Conservation (phyloP, 2,113 vertebrate species). For the Actenoides hombroni region DNA sequence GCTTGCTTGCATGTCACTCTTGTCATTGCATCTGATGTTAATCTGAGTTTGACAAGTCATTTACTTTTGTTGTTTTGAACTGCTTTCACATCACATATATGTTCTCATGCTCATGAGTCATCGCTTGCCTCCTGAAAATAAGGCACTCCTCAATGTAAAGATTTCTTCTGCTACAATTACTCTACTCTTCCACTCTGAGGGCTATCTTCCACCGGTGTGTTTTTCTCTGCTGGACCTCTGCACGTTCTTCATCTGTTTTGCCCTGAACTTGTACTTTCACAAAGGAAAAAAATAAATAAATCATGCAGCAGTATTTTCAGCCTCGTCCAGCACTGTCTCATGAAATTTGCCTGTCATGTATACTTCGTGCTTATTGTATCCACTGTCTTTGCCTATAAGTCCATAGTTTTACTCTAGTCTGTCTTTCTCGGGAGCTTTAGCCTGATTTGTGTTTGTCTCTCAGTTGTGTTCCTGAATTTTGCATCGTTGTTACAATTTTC, state of each 20-base stretch:
- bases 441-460: background rate
- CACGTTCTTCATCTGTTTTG: background rate
- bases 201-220: background rate
- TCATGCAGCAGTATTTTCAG: background rate
- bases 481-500: background rate
- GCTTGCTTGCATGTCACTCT: background rate
- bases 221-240: background rate
- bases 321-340: background rate
- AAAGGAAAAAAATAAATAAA: background rate
- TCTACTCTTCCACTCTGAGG: background rate
- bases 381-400: background rate
- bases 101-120: conserved; percentile 17
- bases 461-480: background rate
- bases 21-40: background rate
- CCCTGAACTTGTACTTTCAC: background rate
- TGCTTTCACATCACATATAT: conserved; percentile 30
- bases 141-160: background rate
- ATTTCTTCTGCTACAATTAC: background rate
- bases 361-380: background rate
- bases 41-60: background rate
- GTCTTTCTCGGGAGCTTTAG: background rate
- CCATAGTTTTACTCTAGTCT: background rate
- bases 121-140: background rate
- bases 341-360: background rate
- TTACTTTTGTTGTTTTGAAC: conserved; percentile 1